These are phyloP conservation scores for Lepus townsendii DNA, from an alignment of 2,797 vertebrate genomes.

Conservation along the genomic window DNA sequence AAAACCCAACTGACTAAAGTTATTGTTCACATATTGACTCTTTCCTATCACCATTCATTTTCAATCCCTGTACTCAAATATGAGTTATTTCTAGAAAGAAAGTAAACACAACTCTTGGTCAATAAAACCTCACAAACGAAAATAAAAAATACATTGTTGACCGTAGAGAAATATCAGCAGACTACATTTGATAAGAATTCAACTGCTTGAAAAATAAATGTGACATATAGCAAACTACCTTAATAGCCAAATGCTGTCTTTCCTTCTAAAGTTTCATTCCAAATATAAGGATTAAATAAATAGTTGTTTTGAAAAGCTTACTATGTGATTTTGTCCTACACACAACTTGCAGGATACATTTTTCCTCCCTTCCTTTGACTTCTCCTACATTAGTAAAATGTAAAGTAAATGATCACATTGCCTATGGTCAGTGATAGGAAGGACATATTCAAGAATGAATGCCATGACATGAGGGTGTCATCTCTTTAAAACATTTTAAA, in stretches of 20 bases:
- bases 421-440: background rate
- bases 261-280: conserved; percentile 47
- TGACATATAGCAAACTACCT: background rate
- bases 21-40: conserved; percentile 22
- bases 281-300: conserved; percentile 24
- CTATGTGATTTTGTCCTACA: background rate
- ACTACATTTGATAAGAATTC: conserved; percentile 46
- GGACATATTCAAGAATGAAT: conserved; percentile 21
- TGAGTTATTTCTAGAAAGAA: conserved; percentile 47
- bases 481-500: conserved; percentile 42
- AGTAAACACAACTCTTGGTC: conserved; percentile 38
- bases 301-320: conserved; percentile 35
- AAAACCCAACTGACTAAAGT: conserved; percentile 3
- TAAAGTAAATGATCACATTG: conserved; percentile 1
- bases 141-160: background rate
- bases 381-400: conserved; percentile 30
- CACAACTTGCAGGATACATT: conserved; percentile 25
- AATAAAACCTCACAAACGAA: conserved; percentile 45
- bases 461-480: background rate
- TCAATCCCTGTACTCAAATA: conserved; percentile 34
- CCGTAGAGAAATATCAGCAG: conserved; percentile 28
- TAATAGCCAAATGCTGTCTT: conserved; percentile 28
- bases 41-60: conserved; percentile 37
- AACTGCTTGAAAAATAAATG: conserved; percentile 46
- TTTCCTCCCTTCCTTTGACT: conserved; percentile 29